Conservation (phyloP, 2,797 vertebrate species). For the Gambusia yucatana region DNA sequence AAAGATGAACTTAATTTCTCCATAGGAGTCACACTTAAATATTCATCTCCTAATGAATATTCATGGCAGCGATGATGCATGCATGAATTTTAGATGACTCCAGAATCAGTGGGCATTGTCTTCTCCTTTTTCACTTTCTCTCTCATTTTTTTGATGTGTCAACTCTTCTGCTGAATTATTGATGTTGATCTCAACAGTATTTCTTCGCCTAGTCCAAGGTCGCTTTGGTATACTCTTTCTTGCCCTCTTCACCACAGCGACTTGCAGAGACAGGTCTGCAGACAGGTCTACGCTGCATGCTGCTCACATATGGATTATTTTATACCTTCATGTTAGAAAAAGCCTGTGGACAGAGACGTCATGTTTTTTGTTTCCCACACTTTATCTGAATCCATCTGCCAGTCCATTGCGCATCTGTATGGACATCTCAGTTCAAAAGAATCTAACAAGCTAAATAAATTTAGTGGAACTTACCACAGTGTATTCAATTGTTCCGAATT, state of each 20-base stretch:
- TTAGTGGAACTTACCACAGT: not conserved
- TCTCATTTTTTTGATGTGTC: constrained; percentile 68
- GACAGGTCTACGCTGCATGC: constrained; percentile 17
- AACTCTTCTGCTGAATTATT: constrained; percentile 75
- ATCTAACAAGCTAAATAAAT: not conserved
- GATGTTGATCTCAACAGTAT: constrained; percentile 64
- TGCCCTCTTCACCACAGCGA: constrained; percentile 20
- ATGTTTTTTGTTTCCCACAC: not conserved
- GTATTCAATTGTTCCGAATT: not conserved
- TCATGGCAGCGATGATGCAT: constrained; percentile 71
- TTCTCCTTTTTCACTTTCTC: constrained; percentile 7
- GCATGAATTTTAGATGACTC: constrained; percentile 75
- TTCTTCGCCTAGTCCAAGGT: constrained; percentile 64
- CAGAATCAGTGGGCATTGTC: constrained; percentile 62
- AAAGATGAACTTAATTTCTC: constrained; percentile 79
- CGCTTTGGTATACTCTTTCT: constrained; percentile 44
- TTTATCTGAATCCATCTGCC: not conserved
- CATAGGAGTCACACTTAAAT: constrained; percentile 73
- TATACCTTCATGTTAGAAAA: not conserved
- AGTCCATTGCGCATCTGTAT: not conserved
- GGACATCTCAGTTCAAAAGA: not conserved
- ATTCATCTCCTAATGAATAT: constrained; percentile 80
- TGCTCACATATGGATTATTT: constrained; percentile 22
- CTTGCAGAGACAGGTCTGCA: constrained; percentile 22
- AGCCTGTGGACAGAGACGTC: not conserved